These are phyloP conservation scores for Cotesia chilonis DNA, from an alignment of 1,140 invertebrate genomes.

Conservation along the genomic window DNA sequence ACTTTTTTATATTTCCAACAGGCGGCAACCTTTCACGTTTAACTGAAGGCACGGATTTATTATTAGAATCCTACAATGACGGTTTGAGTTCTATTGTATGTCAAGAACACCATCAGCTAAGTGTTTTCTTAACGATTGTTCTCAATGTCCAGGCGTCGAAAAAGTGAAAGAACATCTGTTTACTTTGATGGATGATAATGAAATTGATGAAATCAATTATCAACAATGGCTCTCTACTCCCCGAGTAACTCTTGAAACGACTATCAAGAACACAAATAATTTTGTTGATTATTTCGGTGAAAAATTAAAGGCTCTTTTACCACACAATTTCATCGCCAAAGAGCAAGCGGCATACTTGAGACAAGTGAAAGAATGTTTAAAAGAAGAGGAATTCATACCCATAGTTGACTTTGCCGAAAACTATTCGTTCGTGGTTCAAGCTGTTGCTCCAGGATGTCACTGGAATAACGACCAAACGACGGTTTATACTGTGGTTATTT, in stretches of 20 bases:
- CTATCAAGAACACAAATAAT: constrained; percentile 2
- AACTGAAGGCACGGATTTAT: constrained; percentile 6
- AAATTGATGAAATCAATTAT: too few species aligned
- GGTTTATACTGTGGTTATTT: neutral
- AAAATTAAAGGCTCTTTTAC: constrained; percentile 25
- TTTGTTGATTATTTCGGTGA: constrained; percentile 36
- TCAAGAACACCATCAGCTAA: neutral
- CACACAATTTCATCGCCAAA: constrained; percentile 45
- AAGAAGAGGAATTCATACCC: neutral
- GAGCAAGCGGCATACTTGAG: constrained; percentile 38
- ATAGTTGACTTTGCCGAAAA: constrained; percentile 24
- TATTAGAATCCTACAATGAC: neutral
- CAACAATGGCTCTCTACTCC: too few species aligned
- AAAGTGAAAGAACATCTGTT: too few species aligned
- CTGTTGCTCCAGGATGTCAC: neutral
- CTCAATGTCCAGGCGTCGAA: too few species aligned
- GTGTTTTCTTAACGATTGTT: constrained; percentile 18
- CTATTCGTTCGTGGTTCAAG: constrained; percentile 2
- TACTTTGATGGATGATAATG: too few species aligned
- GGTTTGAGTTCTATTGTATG: constrained; percentile 22
- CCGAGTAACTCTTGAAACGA: neutral
- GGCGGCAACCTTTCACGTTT: neutral
- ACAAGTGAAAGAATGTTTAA: constrained; percentile 35
- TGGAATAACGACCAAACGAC: constrained; percentile 8
- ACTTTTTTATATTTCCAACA: too few species aligned